Evolutionary conservation across 2,888 invertebrate species (phyloP).

Genomic region (Maniola hyperantus): DNA sequence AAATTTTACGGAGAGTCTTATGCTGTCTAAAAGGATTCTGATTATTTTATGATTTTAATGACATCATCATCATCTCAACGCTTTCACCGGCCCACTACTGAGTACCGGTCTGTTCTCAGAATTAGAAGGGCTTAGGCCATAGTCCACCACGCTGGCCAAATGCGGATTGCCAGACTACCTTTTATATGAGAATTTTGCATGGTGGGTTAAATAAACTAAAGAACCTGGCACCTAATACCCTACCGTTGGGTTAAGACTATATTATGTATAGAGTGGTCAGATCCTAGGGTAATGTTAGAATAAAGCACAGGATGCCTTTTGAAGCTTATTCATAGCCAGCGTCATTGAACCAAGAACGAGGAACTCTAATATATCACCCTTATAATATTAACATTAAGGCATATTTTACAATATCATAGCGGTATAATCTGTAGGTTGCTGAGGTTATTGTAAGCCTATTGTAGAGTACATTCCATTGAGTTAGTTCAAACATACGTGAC

Average conservation of each 20-base stretch:
- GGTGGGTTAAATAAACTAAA: too few species aligned
- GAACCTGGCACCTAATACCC: neutral
- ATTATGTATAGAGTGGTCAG: neutral
- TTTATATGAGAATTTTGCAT: too few species aligned
- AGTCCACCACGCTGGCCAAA: too few species aligned
- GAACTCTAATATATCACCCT: neutral
- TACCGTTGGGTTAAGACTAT: neutral
- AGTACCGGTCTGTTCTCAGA: too few species aligned
- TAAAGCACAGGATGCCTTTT: slow-evolving; percentile 24
- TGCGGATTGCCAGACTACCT: too few species aligned
- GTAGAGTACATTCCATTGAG: slow-evolving; percentile 14
- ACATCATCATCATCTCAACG: too few species aligned
- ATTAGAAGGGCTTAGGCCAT: too few species aligned
- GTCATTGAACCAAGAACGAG: slow-evolving; percentile 3
- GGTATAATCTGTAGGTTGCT: neutral
- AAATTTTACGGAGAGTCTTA: too few species aligned
- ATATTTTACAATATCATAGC: neutral
- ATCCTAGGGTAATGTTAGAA: neutral
- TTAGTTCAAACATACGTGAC: slow-evolving; percentile 14
- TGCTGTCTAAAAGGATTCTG: too few species aligned
- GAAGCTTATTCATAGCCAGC: slow-evolving; percentile 6
- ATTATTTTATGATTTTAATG: too few species aligned
- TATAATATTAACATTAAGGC: neutral
- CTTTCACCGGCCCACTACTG: too few species aligned
- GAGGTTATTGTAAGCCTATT: slow-evolving; percentile 15